Percentiles rank a stretch among this genome's conserved stretches.
These are phyloP conservation scores for Ariolimax columbianus DNA, from an alignment of 2,888 invertebrate genomes.

Conservation along the genomic window DNA sequence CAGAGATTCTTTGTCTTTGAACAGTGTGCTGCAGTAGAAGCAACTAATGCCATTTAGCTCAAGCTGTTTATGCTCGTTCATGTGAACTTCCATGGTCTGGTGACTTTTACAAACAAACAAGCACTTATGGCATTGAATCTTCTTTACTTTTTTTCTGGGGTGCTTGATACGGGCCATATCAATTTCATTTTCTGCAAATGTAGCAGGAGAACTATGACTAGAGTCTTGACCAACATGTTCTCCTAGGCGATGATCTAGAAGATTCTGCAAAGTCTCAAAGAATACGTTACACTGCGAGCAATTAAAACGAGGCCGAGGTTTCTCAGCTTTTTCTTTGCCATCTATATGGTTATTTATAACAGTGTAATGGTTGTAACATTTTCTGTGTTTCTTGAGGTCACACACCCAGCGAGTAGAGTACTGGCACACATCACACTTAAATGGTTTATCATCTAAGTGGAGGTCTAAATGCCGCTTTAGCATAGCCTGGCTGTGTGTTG, in stretches of 20 bases:
- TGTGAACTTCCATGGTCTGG: conserved; percentile 65
- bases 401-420: conserved; percentile 78
- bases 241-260: conserved; percentile 66
- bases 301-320: conserved; percentile 57
- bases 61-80: conserved; percentile 65
- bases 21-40: conserved; percentile 70
- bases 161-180: conserved; percentile 57
- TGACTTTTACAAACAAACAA: conserved; percentile 69
- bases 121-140: conserved; percentile 69
- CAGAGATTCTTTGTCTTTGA: conserved; percentile 65
- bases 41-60: conserved; percentile 63
- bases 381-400: conserved; percentile 77
- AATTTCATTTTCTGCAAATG: conserved; percentile 46
- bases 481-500: conserved; percentile 75
- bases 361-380: conserved; percentile 71
- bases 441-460: conserved; percentile 77
- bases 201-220: conserved; percentile 44
- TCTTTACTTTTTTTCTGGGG: conserved; percentile 63
- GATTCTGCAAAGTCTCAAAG: conserved; percentile 63
- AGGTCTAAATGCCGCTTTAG: conserved; percentile 74
- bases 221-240: conserved; percentile 60
- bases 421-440: conserved; percentile 72
- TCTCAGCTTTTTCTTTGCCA: conserved; percentile 55
- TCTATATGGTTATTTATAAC: conserved; percentile 42
- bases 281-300: conserved; percentile 69